These are phyloP conservation scores for Phalangium opilio DNA, from an alignment of 2,888 invertebrate species.

Conservation along the genomic window DNA sequence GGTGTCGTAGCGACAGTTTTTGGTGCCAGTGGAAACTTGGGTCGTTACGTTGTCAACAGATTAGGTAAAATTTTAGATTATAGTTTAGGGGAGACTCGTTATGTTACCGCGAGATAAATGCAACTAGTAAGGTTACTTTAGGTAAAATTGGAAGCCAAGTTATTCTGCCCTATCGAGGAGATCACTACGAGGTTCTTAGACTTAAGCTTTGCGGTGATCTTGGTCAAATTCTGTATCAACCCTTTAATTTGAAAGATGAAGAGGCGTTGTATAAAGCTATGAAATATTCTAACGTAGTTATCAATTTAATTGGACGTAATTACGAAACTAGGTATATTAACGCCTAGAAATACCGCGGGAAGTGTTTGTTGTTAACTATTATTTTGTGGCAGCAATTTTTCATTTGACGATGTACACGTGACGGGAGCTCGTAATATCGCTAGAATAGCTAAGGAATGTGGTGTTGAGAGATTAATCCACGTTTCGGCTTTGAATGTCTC, in stretches of 20 bases:
- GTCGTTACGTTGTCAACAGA: conserved; percentile 69
- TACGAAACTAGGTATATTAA: conserved; percentile 73
- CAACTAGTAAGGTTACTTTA: too few relatives aligned
- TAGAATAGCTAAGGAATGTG: conserved; percentile 51
- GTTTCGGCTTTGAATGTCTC: conserved; percentile 70
- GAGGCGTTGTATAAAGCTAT: conserved; percentile 63
- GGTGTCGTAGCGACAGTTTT: conserved; percentile 97
- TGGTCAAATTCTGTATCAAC: conserved; percentile 83
- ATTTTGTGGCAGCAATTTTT: conserved; percentile 53
- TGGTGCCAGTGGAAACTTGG: conserved; percentile 78
- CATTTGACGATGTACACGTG: conserved; percentile 70
- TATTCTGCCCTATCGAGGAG: conserved; percentile 81
- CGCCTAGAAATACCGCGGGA: too few relatives aligned
- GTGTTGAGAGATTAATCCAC: conserved; percentile 83
- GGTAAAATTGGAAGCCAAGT: conserved; percentile 43
- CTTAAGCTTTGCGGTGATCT: conserved; percentile 81
- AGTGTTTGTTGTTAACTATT: neutral
- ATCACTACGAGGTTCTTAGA: conserved; percentile 57
- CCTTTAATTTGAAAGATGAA: conserved; percentile 68
- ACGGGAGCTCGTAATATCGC: conserved; percentile 71
- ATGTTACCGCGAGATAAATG: too few relatives aligned
- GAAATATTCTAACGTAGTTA: conserved; percentile 89
- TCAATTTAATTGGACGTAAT: conserved; percentile 82
- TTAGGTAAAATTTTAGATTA: too few relatives aligned
- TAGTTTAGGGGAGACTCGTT: too few relatives aligned